Evolutionary conservation across 2,888 invertebrate genomes (phyloP).

Genomic region (Philereme vetulata): DNA sequence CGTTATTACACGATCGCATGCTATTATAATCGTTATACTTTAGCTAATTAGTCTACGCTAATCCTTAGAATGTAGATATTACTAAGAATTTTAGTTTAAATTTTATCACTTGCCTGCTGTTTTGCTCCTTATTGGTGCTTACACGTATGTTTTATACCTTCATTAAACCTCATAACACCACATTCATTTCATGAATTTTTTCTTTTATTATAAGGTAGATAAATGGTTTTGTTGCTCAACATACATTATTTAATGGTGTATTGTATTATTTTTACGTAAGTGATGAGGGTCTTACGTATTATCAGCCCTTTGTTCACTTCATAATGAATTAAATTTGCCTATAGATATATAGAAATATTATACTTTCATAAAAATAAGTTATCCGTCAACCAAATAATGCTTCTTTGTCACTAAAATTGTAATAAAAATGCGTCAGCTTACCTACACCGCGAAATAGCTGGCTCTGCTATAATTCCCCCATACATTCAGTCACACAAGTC

Average conservation of each 20-base stretch:
- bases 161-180: neutral
- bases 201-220: neutral
- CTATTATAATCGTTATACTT: no score
- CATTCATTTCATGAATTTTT: neutral
- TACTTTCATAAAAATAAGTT: slow-evolving; percentile 1
- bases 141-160: no score
- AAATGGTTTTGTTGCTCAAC: slow-evolving; percentile 2
- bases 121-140: no score
- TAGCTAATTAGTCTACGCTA: no score
- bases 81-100: no score
- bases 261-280: slow-evolving; percentile 19
- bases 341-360: neutral
- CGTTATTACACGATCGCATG: no score
- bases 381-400: slow-evolving; percentile 20
- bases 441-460: slow-evolving; percentile 27
- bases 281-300: slow-evolving; percentile 15
- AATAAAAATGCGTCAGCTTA: slow-evolving; percentile 31
- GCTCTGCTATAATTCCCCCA: slow-evolving; percentile 27
- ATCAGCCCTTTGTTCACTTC: slow-evolving; percentile 16
- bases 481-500: slow-evolving; percentile 16
- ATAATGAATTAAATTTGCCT: slow-evolving; percentile 4
- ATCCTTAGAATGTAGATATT: no score
- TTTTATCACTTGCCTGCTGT: no score
- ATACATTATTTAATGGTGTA: slow-evolving; percentile 2
- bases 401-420: slow-evolving; percentile 24